A percentile compares a stretch with the other conserved stretches of the same genome.
Evolutionary conservation across 2,113 vertebrate genomes (phyloP).

Genomic region (Pimephales promelas): DNA sequence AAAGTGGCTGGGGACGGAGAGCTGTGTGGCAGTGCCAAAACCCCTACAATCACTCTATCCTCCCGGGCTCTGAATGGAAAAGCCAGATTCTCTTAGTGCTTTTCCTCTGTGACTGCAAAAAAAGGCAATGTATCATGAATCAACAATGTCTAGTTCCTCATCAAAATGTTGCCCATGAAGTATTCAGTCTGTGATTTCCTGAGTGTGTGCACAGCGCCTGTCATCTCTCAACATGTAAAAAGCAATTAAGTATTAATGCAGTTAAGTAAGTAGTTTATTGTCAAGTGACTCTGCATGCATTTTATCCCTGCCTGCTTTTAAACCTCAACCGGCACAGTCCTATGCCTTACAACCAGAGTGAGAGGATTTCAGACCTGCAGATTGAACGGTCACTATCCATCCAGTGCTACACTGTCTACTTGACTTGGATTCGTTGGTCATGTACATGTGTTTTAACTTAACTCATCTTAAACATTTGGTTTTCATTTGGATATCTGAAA

Average conservation of each 20-base stretch:
- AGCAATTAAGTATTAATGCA: slow-evolving; percentile 18
- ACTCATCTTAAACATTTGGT: neutral
- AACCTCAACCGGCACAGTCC: neutral
- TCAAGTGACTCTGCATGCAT: neutral
- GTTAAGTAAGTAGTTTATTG: slow-evolving; percentile 27
- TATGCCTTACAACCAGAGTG: neutral
- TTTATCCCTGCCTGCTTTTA: slow-evolving; percentile 6
- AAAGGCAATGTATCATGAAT: slow-evolving; percentile 22
- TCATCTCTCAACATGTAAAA: neutral
- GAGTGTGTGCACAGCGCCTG: neutral
- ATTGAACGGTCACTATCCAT: neutral
- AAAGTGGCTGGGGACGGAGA: slow-evolving; percentile 51
- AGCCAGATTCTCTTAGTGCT: slow-evolving; percentile 43
- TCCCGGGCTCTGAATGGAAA: slow-evolving; percentile 44
- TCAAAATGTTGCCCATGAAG: neutral
- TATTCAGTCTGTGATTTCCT: slow-evolving; percentile 3
- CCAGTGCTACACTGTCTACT: too few species aligned
- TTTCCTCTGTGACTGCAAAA: slow-evolving; percentile 25
- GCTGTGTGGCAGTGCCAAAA: slow-evolving; percentile 36
- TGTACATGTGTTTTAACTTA: neutral
- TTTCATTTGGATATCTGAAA: neutral
- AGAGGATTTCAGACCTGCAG: neutral
- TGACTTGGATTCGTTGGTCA: neutral
- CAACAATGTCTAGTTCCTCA: slow-evolving; percentile 27
- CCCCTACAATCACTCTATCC: slow-evolving; percentile 50